A percentile compares a stretch with the other conserved stretches of the same genome.
phyloP scores from a whole-genome alignment of 2,113 vertebrate genomes.

The Percopsis transmontana region DNA sequence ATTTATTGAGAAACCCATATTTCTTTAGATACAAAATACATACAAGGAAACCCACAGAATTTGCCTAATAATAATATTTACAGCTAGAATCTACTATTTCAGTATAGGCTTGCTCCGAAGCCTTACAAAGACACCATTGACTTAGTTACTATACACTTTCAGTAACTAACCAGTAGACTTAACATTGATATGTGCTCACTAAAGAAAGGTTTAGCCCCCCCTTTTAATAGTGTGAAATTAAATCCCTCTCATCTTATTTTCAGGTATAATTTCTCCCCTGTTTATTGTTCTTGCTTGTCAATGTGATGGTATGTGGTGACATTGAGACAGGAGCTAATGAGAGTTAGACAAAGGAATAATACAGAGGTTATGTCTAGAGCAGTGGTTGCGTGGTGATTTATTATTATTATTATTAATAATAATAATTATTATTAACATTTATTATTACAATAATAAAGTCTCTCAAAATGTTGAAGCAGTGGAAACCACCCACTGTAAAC shows the following conservation, averaged over 20 bases:
- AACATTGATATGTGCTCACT: slow-evolving; percentile 19
- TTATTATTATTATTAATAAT: too few species aligned
- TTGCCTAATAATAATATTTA: too few species aligned
- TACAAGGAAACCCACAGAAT: too few species aligned
- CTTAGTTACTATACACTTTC: not conserved
- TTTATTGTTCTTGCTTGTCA: slow-evolving; percentile 22
- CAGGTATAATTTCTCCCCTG: slow-evolving; percentile 7
- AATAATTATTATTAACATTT: too few species aligned
- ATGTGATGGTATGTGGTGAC: slow-evolving; percentile 5
- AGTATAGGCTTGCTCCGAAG: not conserved
- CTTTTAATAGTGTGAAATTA: slow-evolving; percentile 24
- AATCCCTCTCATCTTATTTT: slow-evolving; percentile 36
- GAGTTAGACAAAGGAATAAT: slow-evolving; percentile 17
- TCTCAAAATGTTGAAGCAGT: too few species aligned
- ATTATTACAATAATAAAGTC: too few species aligned
- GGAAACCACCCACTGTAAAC: too few species aligned
- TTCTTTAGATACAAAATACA: too few species aligned
- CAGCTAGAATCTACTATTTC: too few species aligned
- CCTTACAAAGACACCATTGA: slow-evolving; percentile 8
- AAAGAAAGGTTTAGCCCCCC: not conserved
- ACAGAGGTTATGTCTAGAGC: not conserved
- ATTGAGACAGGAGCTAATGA: not conserved
- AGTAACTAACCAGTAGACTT: slow-evolving; percentile 35
- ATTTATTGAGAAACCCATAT: too few species aligned
- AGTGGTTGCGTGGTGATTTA: too few species aligned